Conservation (phyloP, 2,797 vertebrate genomes). For the Propithecus deckenii region DNA sequence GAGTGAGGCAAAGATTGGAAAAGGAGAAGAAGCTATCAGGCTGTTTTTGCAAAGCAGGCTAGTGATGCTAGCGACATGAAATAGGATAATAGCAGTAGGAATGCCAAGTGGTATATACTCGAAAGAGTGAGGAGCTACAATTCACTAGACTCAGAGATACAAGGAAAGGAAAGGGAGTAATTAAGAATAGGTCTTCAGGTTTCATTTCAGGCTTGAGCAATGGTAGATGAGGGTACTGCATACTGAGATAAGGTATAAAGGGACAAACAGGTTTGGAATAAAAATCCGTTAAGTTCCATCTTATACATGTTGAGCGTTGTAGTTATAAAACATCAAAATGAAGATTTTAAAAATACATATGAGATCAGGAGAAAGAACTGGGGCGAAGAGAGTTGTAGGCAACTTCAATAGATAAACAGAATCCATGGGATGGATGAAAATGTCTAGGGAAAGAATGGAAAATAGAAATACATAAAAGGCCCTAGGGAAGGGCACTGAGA, state of each 20-base stretch:
- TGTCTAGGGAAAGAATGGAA: not conserved
- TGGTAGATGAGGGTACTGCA: not conserved
- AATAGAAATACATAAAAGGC: not conserved
- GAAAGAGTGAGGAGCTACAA: not conserved
- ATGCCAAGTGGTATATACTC: not conserved
- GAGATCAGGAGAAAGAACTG: not conserved
- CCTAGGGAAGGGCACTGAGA: not conserved
- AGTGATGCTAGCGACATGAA: not conserved
- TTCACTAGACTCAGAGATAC: not conserved
- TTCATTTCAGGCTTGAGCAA: not conserved
- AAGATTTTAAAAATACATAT: not conserved
- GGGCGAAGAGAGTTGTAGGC: not conserved
- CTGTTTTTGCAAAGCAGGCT: not conserved
- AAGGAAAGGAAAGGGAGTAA: not conserved
- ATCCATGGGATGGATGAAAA: not conserved
- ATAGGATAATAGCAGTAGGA: not conserved
- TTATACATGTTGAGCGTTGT: not conserved
- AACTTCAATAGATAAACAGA: not conserved
- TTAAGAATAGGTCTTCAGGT: not conserved
- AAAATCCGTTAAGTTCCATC: not conserved
- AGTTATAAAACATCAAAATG: not conserved
- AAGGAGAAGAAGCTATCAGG: not conserved
- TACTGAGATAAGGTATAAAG: not conserved
- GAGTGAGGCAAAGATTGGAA: not conserved
- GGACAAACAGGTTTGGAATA: not conserved